Evolutionary conservation across 2,888 invertebrate species (phyloP), one percentile per base, ranked within the genome.

Genomic region (Steinernema hermaphroditum): DNA sequence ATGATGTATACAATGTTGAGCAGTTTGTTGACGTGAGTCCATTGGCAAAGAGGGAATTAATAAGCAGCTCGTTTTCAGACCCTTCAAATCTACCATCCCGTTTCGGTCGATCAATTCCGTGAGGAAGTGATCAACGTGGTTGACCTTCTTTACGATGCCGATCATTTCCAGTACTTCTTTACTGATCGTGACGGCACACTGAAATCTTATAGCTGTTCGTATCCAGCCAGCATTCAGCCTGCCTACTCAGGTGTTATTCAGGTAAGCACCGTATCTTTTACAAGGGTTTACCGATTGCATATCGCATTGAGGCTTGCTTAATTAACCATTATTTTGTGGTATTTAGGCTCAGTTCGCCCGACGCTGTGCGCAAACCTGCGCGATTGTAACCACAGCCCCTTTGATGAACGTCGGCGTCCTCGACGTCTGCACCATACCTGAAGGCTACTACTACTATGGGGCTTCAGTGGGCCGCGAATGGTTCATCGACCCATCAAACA

Each of bases 191-290:
- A 86, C 69, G 86, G 86, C 41, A 86, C 86, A 8, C 76, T 86
- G 37, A 86, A 86, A 72, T 80, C 81, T 32, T 87, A 86, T 75
- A 79, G 81, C 8, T 87, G 86, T 75, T 82, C 82, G 19, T 86
- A 86, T 76, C 79, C 85, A 12, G 83, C 86, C 34, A 78, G 78
- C 69, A 82, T 86, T 46, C 86, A 86, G 71, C 87, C 87, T 0
- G 86, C 86, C 0, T 86, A 86, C 77, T 83, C 85, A 14, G 86
- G 85, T 70, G 86, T 86, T 46, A 86, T 86, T 74, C 86, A 86
- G 78, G 83, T 77, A 68, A n/a, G 12, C 34, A 41, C 78, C 22
- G 70, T 70, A 54, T 79, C 76, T 22, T 76, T 78, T 0, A 2
- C 70, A 54, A 72, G 46, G n/a, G 8, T 2, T 46, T 19, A 4